Base-by-base conservation (phyloP, 2,888 invertebrate genomes). In the Hypena proboscidalis region DNA sequence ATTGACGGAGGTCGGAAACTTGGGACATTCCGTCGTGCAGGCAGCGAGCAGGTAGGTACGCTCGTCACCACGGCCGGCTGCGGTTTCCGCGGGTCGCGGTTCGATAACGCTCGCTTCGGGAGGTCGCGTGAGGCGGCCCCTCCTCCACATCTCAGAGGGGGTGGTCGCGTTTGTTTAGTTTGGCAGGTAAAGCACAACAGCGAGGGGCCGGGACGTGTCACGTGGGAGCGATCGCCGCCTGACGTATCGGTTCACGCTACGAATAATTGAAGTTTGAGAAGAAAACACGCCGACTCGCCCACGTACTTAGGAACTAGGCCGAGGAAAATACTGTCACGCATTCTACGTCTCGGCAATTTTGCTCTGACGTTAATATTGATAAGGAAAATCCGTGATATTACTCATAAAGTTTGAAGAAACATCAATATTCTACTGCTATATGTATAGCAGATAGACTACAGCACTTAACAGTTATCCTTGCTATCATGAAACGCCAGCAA, bases 181-280 rank as follows among this genome's bases (percentile, higher is more conserved):
- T 79, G 82, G 79, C 84, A 85, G 85, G 84, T 85, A 83, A 80
- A 78, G 77, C 77, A 75, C 80, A 76, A 74, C 70, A 70, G 64
- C 42, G 58, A 69, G 73, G 71, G 74, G 61, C 54, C 57, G 52
- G 57, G 58, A 64, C 71, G 70, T 70, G 73, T 69, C 74, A 73
- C 73, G 78, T 72, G 77, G 71, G 77, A 69, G 71, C 71, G 74
- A 70, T 76, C 71, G 67, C 61, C 63, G 56, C 60, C 67, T 67
- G 73, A 70, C 74, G 70, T 74, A 70, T 72, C 73, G 64, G 58
- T 54, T 62, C 64, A 51, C 64, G 62, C 49, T 49, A 57, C 69
- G 66, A 67, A 69, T 74, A 67, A 77, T 74, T 70, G 70, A 69
- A 66, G 55, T 61, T 62, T 56, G 57, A 53, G 67, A 71, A 72